These are phyloP conservation scores for Clarias batrachus DNA, from an alignment of 2,113 vertebrate species.

Conservation along the genomic window DNA sequence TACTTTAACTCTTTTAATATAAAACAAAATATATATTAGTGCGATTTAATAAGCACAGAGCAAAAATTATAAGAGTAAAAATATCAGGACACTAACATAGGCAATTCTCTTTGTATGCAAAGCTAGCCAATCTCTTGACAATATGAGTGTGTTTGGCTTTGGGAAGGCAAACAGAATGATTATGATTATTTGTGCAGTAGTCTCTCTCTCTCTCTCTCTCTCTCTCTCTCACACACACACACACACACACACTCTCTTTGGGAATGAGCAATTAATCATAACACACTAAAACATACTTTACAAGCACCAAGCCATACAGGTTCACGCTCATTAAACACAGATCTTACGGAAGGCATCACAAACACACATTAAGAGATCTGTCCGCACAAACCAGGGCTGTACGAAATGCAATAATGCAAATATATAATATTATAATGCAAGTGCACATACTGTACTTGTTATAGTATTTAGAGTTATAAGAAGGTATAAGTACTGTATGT, in stretches of 20 bases:
- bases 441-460: neutral
- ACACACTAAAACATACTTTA: neutral
- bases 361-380: slow-evolving; percentile 5
- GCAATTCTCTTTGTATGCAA: neutral
- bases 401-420: neutral
- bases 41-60: neutral
- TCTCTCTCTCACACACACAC: neutral
- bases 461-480: neutral
- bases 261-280: slow-evolving; percentile 24
- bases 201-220: neutral
- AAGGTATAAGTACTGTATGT: neutral
- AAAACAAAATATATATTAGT: neutral
- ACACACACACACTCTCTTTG: neutral
- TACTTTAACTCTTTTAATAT: neutral
- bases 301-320: neutral
- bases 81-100: neutral
- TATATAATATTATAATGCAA: neutral
- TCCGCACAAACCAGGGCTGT: neutral
- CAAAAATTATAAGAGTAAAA: neutral
- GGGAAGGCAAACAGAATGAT: slow-evolving; percentile 1
- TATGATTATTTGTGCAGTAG: neutral
- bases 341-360: neutral
- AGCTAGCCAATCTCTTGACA: neutral
- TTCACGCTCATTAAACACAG: slow-evolving; percentile 19
- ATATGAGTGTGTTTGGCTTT: slow-evolving; percentile 6